phyloP scores from a whole-genome alignment of 1,140 invertebrate genomes.

The Ceratina japonica region DNA sequence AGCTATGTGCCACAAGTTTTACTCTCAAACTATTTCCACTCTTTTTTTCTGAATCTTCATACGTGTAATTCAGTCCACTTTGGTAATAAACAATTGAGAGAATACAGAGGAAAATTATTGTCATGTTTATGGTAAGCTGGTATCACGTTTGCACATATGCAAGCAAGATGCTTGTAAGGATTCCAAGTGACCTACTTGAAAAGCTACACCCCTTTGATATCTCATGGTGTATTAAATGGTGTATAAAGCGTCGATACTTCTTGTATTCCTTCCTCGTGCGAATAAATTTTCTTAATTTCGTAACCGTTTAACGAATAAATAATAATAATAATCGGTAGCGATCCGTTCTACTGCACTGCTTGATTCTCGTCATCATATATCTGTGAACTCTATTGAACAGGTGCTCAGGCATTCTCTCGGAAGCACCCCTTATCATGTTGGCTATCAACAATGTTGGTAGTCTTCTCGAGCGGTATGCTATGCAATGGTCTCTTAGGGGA shows the following conservation, averaged over 20 bases:
- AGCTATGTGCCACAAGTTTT: not conserved
- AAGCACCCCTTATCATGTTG: slow-evolving; percentile 99
- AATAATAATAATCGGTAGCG: not conserved
- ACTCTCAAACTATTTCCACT: not conserved
- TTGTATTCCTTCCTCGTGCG: not conserved
- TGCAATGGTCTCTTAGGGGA: slow-evolving; percentile 97
- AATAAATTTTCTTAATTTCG: too few species aligned
- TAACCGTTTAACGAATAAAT: not conserved
- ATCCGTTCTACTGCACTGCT: not conserved
- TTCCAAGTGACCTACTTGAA: slow-evolving; percentile 60
- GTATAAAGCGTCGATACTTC: slow-evolving; percentile 10
- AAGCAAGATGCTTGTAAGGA: slow-evolving; percentile 52
- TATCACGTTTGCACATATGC: slow-evolving; percentile 1
- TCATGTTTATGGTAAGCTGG: slow-evolving; percentile 7
- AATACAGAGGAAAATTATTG: not conserved
- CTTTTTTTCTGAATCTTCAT: not conserved
- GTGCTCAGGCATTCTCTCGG: slow-evolving; percentile 94
- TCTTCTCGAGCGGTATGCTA: slow-evolving; percentile 97
- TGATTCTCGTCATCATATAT: too few species aligned
- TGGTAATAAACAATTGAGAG: not conserved
- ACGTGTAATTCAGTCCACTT: too few species aligned
- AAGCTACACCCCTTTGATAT: slow-evolving; percentile 22
- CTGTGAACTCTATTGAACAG: slow-evolving; percentile 77
- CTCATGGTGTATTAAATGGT: slow-evolving; percentile 26
- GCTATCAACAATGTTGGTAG: slow-evolving; percentile 98